Conservation (phyloP, 2,113 vertebrate genomes). For the Baryphthengus martii region DNA sequence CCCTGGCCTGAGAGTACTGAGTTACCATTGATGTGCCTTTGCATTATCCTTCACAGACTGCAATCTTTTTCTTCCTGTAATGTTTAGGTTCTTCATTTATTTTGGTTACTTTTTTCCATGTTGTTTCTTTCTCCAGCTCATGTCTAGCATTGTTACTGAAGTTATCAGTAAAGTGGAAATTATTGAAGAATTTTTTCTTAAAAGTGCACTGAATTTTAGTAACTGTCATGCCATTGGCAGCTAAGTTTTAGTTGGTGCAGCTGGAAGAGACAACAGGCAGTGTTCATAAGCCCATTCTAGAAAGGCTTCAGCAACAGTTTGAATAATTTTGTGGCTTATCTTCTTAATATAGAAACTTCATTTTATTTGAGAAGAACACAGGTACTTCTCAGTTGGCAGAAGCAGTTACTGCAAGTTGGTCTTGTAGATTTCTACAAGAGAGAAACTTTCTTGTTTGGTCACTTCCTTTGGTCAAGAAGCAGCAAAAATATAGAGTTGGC, state of each 20-base stretch:
- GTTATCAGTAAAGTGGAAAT: background rate
- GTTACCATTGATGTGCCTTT: background rate
- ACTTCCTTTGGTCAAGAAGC: background rate
- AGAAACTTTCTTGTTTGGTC: background rate
- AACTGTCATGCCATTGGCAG: background rate
- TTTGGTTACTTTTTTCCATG: background rate
- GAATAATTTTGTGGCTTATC: background rate
- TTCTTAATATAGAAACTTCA: background rate
- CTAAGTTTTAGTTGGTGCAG: background rate
- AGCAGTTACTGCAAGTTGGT: background rate
- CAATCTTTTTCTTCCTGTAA: background rate
- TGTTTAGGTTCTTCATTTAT: background rate
- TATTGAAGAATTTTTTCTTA: background rate
- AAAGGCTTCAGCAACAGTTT: background rate
- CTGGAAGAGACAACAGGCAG: background rate
- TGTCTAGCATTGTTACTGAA: background rate
- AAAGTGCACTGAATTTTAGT: background rate
- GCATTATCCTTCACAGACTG: background rate
- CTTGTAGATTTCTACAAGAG: background rate
- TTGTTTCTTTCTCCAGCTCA: background rate
- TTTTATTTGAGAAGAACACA: background rate
- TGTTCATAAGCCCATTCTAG: background rate
- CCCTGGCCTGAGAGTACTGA: background rate
- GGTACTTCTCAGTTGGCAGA: background rate
- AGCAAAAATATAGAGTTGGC: background rate